These are phyloP conservation scores for Temnopleurus reevesii DNA, from an alignment of 53 echinoderm and acorn worm genomes.

Conservation along the genomic window DNA sequence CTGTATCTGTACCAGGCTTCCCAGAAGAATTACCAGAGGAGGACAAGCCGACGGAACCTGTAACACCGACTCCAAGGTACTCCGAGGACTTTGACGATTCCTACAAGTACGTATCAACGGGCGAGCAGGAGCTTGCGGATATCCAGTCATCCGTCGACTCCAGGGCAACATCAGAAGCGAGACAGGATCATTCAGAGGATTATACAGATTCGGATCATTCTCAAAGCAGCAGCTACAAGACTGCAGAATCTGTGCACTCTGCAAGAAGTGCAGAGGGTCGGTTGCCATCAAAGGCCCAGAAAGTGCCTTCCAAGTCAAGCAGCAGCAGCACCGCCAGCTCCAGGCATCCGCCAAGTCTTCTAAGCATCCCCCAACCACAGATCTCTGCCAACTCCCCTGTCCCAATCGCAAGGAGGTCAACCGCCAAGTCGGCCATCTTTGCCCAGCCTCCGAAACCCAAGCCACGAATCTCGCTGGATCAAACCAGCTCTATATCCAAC, in stretches of 20 bases:
- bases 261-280: background rate
- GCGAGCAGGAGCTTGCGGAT: slow-evolving; percentile 68
- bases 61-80: background rate
- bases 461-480: slow-evolving; percentile 62
- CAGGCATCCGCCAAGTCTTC: background rate
- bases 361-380: slow-evolving; percentile 70
- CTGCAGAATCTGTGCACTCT: slow-evolving; percentile 42
- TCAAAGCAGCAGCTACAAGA: slow-evolving; percentile 17
- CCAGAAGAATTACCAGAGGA: slow-evolving; percentile 28
- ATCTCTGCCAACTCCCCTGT: slow-evolving; percentile 76
- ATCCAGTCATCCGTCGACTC: slow-evolving; percentile 23
- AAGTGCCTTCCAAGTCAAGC: slow-evolving; percentile 31
- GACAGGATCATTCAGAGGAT: background rate
- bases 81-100: slow-evolving; percentile 76
- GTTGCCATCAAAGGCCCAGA: background rate
- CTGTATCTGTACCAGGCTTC: slow-evolving; percentile 68
- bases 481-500: slow-evolving; percentile 62
- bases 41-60: slow-evolving; percentile 7
- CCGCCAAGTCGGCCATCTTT: slow-evolving; percentile 28
- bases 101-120: slow-evolving; percentile 62
- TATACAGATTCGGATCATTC: background rate
- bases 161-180: background rate
- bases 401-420: slow-evolving; percentile 52
- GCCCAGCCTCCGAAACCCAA: slow-evolving; percentile 63
- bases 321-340: slow-evolving; percentile 45